Base-by-base conservation (phyloP, 64 coral and sea anemone genomes). In the Orbicella faveolata region DNA sequence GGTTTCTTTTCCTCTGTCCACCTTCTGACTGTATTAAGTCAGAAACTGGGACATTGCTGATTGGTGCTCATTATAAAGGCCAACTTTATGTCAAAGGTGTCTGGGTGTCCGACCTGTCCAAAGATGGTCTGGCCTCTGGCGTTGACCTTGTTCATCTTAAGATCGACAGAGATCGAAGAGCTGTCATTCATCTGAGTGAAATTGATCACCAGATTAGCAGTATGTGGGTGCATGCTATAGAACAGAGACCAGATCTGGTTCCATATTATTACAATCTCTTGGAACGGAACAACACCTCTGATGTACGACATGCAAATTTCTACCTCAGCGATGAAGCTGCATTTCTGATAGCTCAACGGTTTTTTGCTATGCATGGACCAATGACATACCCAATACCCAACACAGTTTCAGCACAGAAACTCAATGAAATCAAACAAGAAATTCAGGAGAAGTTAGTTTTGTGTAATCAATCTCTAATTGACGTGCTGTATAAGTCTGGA, bases 151-250 rank as follows among this genome's bases (percentile, higher is more conserved):
- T 74, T n/a, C 91, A 93, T 25, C 88, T 93, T 17, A 93, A 79
- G 69, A 88, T 93, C 66, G 91, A 93, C 23, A 88, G 91, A 63
- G 91, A 93, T 76, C 76, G 91, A 26, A 78, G 86, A 75, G 91
- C 91, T 81, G 91, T 93, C 13, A 63, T 93, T 52, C 91, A 93
- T 36, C 72, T 72, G 26, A 93, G 91, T 93, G 91, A 93, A 51
- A 88, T 93, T 63, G 86, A 93, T 74, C 91, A 93, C 52, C 91
- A 93, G 23, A 72, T 88, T 30, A 93, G 91, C 41, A 85, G 91
- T 4, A 93, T 93, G 91, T 93, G 91, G 91, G 85, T 93, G 52
- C 91, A 87, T 53, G 91, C 91, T 0, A 93, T 93, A 64, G 85
- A 93, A 61, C 65, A 88, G 17, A 65, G 78, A 81, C 91, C 91